Base-by-base conservation (phyloP, 2,797 vertebrate genomes). In the Gambelia wislizenii region DNA sequence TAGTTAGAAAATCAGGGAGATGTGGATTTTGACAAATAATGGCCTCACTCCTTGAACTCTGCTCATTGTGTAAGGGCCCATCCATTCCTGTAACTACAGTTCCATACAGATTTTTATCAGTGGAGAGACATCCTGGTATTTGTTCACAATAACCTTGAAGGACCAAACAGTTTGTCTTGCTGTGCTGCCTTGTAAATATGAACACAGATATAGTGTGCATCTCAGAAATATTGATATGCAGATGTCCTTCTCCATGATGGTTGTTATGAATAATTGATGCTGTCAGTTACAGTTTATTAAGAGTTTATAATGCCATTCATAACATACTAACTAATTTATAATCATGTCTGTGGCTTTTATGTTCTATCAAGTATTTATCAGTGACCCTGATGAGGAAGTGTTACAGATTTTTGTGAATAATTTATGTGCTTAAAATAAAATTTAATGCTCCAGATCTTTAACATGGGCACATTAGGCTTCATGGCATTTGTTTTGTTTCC, bases 401-500 rank as follows among this genome's bases (percentile, higher is more conserved):
- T 89, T 90, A 87, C 89, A 89, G 49, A 72, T 84, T 90, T 90
- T 78, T 83, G 69, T 92, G 80, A 90, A 88, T 88, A 92, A 90
- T 90, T 84, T 85, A 90, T 86, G 67, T 75, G 76, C 88, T 84
- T 90, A 88, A 92, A 90, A 85, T 92, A 86, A 92, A 92, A 88
- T 90, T 75, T 75, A 92, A 79, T 83, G 75, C 54, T 88, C 74
- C 67, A 59, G 75, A 83, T 90, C 88, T 85, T 67, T 86, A 42
- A 86, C 25, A 42, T 74, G 67, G 54, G 36, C 79, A 20, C 49
- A 79, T 88, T 74, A 88, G 39, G 59, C 75, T 84, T 88, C 74
- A 59, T 84, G 39, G 64, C 79, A 75, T 90, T 88, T 88, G 88
- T 90, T 83, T 72, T 86, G 52, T 88, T 92, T 83, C 76, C 56